Evolutionary conservation across 2,888 invertebrate genomes (phyloP).

Genomic region (Polyommatus icarus): DNA sequence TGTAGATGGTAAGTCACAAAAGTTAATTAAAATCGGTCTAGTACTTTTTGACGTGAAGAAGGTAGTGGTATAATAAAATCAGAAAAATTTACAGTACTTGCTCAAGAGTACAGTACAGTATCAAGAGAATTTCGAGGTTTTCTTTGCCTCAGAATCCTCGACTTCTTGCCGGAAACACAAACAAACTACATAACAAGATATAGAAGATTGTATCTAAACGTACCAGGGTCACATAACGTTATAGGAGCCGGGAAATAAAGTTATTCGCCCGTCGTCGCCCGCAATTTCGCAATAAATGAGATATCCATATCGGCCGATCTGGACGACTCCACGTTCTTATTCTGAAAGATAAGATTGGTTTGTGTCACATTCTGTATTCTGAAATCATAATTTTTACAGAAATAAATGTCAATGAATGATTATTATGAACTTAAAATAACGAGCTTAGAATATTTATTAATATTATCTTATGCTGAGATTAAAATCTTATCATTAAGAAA

Average conservation of each 20-base stretch:
- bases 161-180: neutral
- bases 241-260: constrained; percentile 23
- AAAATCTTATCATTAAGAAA: too few species aligned
- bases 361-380: neutral
- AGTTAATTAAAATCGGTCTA: too few species aligned
- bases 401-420: neutral
- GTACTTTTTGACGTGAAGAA: too few species aligned
- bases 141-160: too few species aligned
- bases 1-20: too few species aligned
- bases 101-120: too few species aligned
- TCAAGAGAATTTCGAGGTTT: too few species aligned
- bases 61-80: too few species aligned
- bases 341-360: neutral
- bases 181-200: neutral
- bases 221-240: neutral
- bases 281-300: constrained; percentile 31
- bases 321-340: constrained; percentile 25
- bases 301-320: constrained; percentile 30
- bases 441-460: too few species aligned
- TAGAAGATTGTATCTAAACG: constrained; percentile 9
- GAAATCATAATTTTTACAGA: neutral
- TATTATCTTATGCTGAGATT: too few species aligned
- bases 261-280: constrained; percentile 29
- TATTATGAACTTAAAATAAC: too few species aligned
- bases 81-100: too few species aligned